Percentiles rank a stretch among this genome's conserved stretches.
phyloP scores from a whole-genome alignment of 2,888 invertebrate genomes.

The Hyles lineata region DNA sequence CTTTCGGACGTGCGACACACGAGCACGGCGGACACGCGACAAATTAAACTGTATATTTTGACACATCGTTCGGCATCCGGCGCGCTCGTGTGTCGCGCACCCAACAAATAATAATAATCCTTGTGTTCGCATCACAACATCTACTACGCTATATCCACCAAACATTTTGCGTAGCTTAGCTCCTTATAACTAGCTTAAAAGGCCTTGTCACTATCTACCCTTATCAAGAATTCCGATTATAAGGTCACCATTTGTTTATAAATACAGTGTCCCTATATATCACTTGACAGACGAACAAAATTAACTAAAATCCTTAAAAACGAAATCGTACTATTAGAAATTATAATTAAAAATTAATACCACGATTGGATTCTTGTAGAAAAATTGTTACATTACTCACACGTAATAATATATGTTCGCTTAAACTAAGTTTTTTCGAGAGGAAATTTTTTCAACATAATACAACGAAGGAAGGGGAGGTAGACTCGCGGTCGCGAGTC shows the following conservation, averaged over 20 bases:
- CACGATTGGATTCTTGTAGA: slow-evolving; percentile 72
- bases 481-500: slow-evolving; percentile 25
- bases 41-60: slow-evolving; percentile 24
- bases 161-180: slow-evolving; percentile 69
- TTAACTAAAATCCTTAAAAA: slow-evolving; percentile 68
- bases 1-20: slow-evolving; percentile 8
- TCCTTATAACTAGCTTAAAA: slow-evolving; percentile 73
- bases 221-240: slow-evolving; percentile 81
- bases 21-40: slow-evolving; percentile 9
- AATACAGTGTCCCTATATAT: slow-evolving; percentile 74
- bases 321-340: slow-evolving; percentile 55
- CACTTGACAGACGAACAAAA: slow-evolving; percentile 71
- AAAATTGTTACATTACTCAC: slow-evolving; percentile 76
- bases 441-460: slow-evolving; percentile 56
- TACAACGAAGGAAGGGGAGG: slow-evolving; percentile 23
- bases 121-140: slow-evolving; percentile 67
- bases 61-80: background rate
- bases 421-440: slow-evolving; percentile 71
- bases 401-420: slow-evolving; percentile 66
- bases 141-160: slow-evolving; percentile 61
- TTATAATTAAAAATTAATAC: slow-evolving; percentile 56
- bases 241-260: slow-evolving; percentile 81
- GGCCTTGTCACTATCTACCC: slow-evolving; percentile 82
- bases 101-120: slow-evolving; percentile 57
- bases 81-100: slow-evolving; percentile 15